Evolutionary conservation across 2,797 vertebrate genomes (phyloP).

Genomic region (Pygocentrus nattereri): DNA sequence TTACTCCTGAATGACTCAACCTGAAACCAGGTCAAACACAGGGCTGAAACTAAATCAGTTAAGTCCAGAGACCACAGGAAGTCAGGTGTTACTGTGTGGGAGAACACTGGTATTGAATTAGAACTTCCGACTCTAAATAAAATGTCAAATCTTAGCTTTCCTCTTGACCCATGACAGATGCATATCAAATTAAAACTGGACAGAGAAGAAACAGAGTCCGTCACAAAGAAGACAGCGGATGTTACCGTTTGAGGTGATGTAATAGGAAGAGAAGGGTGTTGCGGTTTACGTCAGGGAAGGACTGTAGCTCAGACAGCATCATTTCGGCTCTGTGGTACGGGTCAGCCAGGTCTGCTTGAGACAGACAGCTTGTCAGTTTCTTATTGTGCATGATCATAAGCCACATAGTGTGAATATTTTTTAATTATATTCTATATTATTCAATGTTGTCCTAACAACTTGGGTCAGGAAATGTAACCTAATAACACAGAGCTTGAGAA

Average conservation of each 20-base stretch:
- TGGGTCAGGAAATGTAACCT: no score
- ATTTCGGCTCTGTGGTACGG: slow-evolving; percentile 49
- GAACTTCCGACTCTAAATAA: neutral
- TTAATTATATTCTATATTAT: no score
- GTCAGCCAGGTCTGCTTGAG: slow-evolving; percentile 71
- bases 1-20: neutral
- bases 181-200: neutral
- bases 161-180: neutral
- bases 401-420: neutral
- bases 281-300: slow-evolving; percentile 73
- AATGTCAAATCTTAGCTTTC: neutral
- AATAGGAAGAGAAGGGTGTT: slow-evolving; percentile 80
- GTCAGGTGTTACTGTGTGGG: neutral
- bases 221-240: neutral
- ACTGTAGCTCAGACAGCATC: slow-evolving; percentile 74
- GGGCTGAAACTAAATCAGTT: slow-evolving; percentile 30
- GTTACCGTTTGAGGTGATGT: slow-evolving; percentile 77
- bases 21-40: neutral
- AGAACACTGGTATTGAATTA: neutral
- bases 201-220: neutral
- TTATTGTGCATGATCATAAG: neutral
- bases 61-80: neutral
- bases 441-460: no score
- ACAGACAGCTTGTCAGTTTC: slow-evolving; percentile 16
- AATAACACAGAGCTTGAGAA: no score